Conservation (phyloP, 2,113 vertebrate genomes). For the Condylura cristata region DNA sequence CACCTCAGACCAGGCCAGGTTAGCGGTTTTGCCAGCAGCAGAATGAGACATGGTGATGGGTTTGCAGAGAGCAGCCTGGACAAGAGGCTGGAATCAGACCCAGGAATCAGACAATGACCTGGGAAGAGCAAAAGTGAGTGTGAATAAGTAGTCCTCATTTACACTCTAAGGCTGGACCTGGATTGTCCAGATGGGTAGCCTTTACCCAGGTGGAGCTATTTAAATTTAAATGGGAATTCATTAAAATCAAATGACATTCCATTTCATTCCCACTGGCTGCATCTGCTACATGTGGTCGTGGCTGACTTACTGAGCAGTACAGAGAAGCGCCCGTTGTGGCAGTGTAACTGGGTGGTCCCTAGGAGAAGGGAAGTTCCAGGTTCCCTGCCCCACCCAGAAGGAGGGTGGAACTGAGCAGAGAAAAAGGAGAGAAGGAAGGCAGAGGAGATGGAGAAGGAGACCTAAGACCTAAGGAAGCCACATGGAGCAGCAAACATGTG, state of each 20-base stretch:
- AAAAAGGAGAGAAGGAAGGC: no score
- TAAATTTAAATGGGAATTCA: background rate
- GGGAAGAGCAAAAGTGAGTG: no score
- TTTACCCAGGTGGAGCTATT: background rate
- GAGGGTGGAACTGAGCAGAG: no score
- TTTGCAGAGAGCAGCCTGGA: background rate
- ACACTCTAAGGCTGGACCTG: background rate
- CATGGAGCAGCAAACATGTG: no score
- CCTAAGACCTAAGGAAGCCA: no score
- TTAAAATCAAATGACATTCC: background rate
- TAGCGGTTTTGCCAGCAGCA: background rate
- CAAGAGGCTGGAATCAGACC: background rate
- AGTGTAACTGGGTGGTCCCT: no score
- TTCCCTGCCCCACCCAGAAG: no score
- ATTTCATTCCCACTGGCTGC: accelerated
- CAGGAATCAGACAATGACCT: background rate
- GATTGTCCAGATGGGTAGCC: accelerated
- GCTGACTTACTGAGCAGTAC: no score
- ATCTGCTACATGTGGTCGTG: background rate
- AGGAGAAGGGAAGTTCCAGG: no score
- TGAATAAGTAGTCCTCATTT: background rate
- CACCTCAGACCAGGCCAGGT: background rate
- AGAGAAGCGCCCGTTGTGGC: background rate
- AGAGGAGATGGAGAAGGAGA: no score
- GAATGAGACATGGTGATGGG: background rate